Evolutionary conservation across 2,888 invertebrate genomes (phyloP), one percentile per base, ranked within the genome.

Genomic region (Epinotia bilunana): DNA sequence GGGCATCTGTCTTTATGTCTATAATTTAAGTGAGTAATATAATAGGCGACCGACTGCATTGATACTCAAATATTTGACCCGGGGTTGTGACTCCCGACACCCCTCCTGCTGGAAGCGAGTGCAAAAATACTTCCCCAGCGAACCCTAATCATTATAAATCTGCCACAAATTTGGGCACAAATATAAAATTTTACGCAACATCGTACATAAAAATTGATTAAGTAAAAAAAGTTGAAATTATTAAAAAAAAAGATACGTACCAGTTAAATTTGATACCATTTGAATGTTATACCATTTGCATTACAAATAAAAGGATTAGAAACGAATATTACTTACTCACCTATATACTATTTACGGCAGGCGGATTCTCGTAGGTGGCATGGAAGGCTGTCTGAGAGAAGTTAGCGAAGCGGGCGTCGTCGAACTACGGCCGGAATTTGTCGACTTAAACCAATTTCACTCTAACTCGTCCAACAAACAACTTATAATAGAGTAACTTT

Each of bases 401-500:
- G 85, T 89, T 88, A 83, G 83, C 79, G 79, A 80, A 81, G 83
- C 84, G 83, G 82, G 84, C 83, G 85, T 87, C 84, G 85, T 81
- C 85, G 85, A 89, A 88, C 88, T 89, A 88, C 87, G 88, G 83
- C 77, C 79, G 88, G 90, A 91, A 91, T 91, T 90, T 87, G 88
- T 90, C 86, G 85, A 87, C 89, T 88, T 86, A 84, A 86, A 87
- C 86, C 84, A 87, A 87, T 87, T 88, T 86, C 87, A 86, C 88
- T 89, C 86, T 84, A 90, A 87, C 88, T 88, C 84, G 78, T 82
- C 83, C 82, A 76, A 77, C 80, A 78, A 88, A 88, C 88, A 91
- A 91, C 90, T 90, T 91, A 91, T 91, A 90, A 91, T 91, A 90
- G 90, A 89, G 84, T 88, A 91, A 91, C 89, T 91, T 89, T 83